phyloP scores from a whole-genome alignment of 2,888 invertebrate genomes.

The Mellilla xanthometata region DNA sequence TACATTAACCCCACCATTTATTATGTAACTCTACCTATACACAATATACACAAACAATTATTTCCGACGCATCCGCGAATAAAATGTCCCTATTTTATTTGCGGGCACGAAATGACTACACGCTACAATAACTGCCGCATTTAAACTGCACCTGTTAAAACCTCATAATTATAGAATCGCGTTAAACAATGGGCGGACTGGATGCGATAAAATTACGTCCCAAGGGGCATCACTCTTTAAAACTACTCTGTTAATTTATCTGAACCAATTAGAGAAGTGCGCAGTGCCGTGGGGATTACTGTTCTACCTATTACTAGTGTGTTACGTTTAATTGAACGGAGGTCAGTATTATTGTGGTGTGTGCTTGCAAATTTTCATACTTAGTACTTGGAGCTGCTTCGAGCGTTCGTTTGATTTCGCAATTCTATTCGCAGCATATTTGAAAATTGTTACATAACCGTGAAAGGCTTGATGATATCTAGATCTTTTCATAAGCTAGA shows the following conservation, averaged over 20 bases:
- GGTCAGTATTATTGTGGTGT: constrained; percentile 1
- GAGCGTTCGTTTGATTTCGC: too few relatives aligned
- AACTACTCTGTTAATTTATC: constrained; percentile 79
- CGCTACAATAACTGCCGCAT: constrained; percentile 3
- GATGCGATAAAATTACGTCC: constrained; percentile 66
- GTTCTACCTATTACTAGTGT: constrained; percentile 64
- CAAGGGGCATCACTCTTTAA: constrained; percentile 67
- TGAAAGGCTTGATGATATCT: too few relatives aligned
- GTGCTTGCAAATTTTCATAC: too few relatives aligned
- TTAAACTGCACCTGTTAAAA: constrained; percentile 33
- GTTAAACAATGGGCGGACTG: constrained; percentile 54
- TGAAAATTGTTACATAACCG: too few relatives aligned
- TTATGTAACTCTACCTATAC: too few relatives aligned
- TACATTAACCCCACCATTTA: too few relatives aligned
- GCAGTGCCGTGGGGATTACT: constrained; percentile 54
- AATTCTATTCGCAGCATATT: too few relatives aligned
- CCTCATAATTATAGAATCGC: constrained; percentile 57
- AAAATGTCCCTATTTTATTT: too few relatives aligned
- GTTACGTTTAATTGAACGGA: constrained; percentile 52
- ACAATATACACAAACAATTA: too few relatives aligned
- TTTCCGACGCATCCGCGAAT: too few relatives aligned
- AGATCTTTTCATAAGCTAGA: too few relatives aligned
- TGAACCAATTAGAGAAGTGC: constrained; percentile 75
- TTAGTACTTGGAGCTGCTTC: too few relatives aligned
- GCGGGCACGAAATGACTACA: background rate